Percentiles rank a stretch among this genome's conserved stretches.
Evolutionary conservation across 2,113 vertebrate genomes (phyloP).

Genomic region (Vombatus ursinus): DNA sequence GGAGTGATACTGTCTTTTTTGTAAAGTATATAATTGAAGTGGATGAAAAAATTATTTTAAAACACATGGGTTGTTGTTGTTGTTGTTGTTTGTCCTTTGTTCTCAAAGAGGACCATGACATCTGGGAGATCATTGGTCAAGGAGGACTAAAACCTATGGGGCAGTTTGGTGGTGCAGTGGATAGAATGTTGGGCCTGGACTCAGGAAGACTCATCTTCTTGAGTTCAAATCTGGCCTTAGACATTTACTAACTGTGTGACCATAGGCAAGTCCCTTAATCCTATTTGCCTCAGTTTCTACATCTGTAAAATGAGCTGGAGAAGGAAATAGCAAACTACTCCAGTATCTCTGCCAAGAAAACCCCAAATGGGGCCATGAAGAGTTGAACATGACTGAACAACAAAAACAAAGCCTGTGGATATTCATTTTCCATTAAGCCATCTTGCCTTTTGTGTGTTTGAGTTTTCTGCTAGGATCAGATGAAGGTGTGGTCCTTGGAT

Average conservation of each 20-base stretch:
- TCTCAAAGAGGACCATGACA: too few relatives aligned
- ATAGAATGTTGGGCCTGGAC: not conserved
- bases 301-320: too few relatives aligned
- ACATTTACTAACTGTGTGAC: too few relatives aligned
- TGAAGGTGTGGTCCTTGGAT: not conserved
- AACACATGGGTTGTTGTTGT: not conserved
- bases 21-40: not conserved
- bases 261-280: too few relatives aligned
- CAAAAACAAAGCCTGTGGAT: not conserved
- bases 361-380: not conserved
- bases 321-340: not conserved
- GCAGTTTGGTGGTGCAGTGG: too few relatives aligned
- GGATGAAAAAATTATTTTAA: not conserved
- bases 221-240: too few relatives aligned
- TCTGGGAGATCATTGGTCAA: too few relatives aligned
- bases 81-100: too few relatives aligned
- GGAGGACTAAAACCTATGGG: too few relatives aligned
- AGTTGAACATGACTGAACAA: not conserved
- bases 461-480: not conserved
- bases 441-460: not conserved
- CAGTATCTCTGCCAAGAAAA: not conserved
- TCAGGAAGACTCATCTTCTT: too few relatives aligned
- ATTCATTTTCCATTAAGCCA: not conserved
- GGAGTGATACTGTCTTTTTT: not conserved
- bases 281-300: not conserved